Conservation (phyloP, 2,113 vertebrate species). For the Prunella fulvescens region DNA sequence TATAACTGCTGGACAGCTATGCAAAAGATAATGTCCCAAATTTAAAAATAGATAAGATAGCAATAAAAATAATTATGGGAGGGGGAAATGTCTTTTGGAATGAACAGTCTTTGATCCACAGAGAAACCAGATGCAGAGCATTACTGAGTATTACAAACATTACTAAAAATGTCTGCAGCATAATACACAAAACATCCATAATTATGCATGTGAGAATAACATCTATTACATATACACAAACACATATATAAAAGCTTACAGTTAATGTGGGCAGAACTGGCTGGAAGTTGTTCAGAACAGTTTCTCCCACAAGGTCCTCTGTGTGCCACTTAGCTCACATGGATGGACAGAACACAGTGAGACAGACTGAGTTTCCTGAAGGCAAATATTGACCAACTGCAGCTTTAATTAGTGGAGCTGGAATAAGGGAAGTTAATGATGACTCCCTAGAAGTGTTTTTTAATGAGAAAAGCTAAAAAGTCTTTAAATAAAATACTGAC, state of each 20-base stretch:
- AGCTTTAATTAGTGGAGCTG: not conserved
- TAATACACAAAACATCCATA: not conserved
- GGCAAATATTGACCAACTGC: constrained; percentile 30
- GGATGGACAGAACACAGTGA: not conserved
- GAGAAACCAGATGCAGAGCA: not conserved
- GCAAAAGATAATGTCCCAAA: not conserved
- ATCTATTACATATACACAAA: not conserved
- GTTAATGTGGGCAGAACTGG: not conserved
- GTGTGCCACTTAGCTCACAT: not conserved
- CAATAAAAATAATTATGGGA: not conserved
- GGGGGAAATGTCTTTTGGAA: not conserved
- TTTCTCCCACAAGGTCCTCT: not conserved
- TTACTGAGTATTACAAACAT: not conserved
- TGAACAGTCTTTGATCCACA: not conserved
- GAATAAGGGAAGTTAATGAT: not conserved
- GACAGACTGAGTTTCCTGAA: not conserved
- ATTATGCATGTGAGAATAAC: not conserved
- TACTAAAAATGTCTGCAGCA: not conserved
- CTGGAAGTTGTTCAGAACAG: not conserved
- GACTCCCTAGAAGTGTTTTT: not conserved
- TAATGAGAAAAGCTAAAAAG: not conserved
- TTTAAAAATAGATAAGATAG: not conserved
- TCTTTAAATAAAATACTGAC: not conserved
- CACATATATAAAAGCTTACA: not conserved
- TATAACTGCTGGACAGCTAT: not conserved